Conservation (phyloP, 2,888 invertebrate genomes). For the Spodoptera picta region DNA sequence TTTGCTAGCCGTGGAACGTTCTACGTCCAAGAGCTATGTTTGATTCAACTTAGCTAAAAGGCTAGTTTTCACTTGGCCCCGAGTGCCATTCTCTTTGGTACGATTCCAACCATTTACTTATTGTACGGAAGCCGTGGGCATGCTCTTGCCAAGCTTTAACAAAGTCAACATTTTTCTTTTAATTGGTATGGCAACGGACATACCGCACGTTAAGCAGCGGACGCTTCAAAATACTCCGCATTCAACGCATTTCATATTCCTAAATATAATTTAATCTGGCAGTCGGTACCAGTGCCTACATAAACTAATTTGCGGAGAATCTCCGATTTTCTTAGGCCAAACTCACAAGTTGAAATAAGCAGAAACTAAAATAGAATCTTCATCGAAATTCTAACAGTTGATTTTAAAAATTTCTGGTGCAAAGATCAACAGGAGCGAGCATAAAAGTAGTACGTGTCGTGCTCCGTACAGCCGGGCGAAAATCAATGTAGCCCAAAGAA, state of each 20-base stretch:
- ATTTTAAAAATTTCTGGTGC: conserved; percentile 20
- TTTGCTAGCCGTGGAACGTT: conserved; percentile 11
- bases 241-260: conserved; percentile 1
- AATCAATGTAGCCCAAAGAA: conserved; percentile 61
- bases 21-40: conserved; percentile 8
- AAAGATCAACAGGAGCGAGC: conserved; percentile 39
- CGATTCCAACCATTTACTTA: conserved; percentile 39
- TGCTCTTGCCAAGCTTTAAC: conserved; percentile 37
- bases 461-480: conserved; percentile 36
- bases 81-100: conserved; percentile 39
- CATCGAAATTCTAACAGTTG: conserved; percentile 29
- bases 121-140: conserved; percentile 32
- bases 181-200: conserved; percentile 21
- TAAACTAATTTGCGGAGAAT: too few relatives aligned
- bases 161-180: conserved; percentile 30
- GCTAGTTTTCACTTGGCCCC: conserved; percentile 32
- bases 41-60: conserved; percentile 28
- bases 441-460: conserved; percentile 34
- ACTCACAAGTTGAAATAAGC: neutral
- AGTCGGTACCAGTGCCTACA: too few relatives aligned
- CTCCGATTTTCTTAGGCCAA: too few relatives aligned
- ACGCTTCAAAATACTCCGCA: neutral
- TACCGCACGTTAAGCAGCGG: neutral
- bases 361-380: conserved; percentile 4
- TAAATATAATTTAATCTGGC: neutral